Base-by-base conservation (phyloP, 2,888 invertebrate genomes). In the Gasteruption jaculator region DNA sequence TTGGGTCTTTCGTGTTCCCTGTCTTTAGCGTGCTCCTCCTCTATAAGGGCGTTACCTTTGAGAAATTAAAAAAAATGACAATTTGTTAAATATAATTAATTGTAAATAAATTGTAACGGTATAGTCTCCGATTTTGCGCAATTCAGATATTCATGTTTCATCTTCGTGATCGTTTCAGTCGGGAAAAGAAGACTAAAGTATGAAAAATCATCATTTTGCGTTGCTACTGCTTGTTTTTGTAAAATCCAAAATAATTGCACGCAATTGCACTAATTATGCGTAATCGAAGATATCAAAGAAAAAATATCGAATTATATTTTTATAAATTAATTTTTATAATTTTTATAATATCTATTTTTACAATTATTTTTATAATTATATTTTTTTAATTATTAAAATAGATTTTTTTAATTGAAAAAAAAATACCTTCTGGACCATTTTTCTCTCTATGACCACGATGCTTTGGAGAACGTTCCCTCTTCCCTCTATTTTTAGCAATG, bases 401-500 rank as follows among this genome's bases (percentile, higher is more conserved):
- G 38, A n/a, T n/a, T n/a, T n/a, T n/a, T n/a, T n/a, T n/a, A n/a
- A n/a, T n/a, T n/a, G n/a, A n/a, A n/a, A n/a, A n/a, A n/a, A n/a
- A n/a, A n/a, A n/a, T n/a, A n/a, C n/a, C n/a, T n/a, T n/a, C 73
- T 70, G 50, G 72, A 54, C 50, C 66, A 61, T 56, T 72, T 57
- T 63, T 66, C 24, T 66, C 68, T 40, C 66, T 57, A 31, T 68
- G 63, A 43, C 54, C 60, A 31, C 64, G 61, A 53, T 67, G 62
- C 49, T 61, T 71, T 30, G 76, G 74, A 44, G 76, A 73, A 43
- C 80, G 77, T 33, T 83, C 84, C 55, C 81, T 79, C 61, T 81
- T 81, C 4, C 79, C 77, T 47, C 82, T 73, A 32, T 78, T 79
- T 56, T 85, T 85, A 43, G 84, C 81, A 52, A 87, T 76, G 61